phyloP scores from a whole-genome alignment of 2,888 invertebrate genomes.

The Drosophila nr. fundita region DNA sequence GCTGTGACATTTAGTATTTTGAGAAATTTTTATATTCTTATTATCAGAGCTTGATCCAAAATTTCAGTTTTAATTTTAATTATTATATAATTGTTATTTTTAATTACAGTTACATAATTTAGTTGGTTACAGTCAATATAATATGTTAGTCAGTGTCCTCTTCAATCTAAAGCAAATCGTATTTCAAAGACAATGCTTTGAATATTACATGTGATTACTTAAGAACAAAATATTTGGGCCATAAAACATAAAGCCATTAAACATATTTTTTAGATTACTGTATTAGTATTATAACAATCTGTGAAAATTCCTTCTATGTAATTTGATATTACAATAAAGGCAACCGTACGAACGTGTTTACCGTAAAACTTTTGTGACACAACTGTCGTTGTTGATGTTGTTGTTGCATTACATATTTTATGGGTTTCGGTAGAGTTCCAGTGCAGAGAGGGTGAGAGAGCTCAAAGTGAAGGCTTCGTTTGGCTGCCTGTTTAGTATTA shows the following conservation, averaged over 20 bases:
- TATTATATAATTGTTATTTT: too few species aligned
- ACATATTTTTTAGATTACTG: neutral
- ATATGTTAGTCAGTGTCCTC: neutral
- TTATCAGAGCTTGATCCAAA: too few species aligned
- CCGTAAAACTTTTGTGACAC: conserved; percentile 1
- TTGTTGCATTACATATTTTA: conserved; percentile 58
- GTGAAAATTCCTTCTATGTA: neutral
- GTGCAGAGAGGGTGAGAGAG: conserved; percentile 3
- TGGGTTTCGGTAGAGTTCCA: conserved; percentile 50
- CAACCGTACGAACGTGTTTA: conserved; percentile 24
- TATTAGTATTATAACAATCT: neutral
- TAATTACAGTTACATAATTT: too few species aligned
- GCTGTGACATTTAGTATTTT: neutral
- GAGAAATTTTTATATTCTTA: too few species aligned
- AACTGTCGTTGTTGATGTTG: conserved; percentile 21
- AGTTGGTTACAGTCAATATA: neutral
- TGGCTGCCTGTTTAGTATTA: conserved; percentile 69
- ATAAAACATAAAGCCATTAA: neutral
- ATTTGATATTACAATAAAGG: conserved; percentile 9
- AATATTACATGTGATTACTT: neutral
- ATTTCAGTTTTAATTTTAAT: too few species aligned
- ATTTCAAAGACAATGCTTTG: neutral
- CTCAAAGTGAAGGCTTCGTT: conserved; percentile 46
- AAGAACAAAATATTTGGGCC: neutral
- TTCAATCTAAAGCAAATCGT: neutral